Conservation (phyloP, 2,888 invertebrate genomes). For the Polyommatus iphigenia region DNA sequence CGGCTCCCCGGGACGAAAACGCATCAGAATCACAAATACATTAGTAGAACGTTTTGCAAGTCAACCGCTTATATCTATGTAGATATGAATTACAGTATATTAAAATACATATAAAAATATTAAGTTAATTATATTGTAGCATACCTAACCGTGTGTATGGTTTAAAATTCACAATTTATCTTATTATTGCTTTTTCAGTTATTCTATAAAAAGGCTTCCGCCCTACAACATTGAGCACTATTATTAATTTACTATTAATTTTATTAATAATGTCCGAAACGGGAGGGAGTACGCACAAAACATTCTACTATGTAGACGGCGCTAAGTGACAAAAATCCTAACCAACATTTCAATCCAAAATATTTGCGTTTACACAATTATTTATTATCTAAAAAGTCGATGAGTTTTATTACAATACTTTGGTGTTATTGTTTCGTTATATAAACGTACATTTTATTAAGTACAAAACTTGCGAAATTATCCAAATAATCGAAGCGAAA, state of each 20-base stretch:
- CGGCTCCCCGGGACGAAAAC: not conserved
- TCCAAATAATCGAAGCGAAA: constrained; percentile 38
- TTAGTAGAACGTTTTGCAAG: constrained; percentile 72
- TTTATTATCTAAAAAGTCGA: constrained; percentile 80
- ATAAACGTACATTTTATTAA: constrained; percentile 42
- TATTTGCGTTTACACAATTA: constrained; percentile 66
- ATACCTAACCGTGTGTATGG: constrained; percentile 61
- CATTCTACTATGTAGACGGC: constrained; percentile 62
- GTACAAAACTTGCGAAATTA: constrained; percentile 40
- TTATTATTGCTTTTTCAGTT: constrained; percentile 71
- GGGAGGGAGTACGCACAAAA: constrained; percentile 64
- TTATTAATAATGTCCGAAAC: constrained; percentile 67
- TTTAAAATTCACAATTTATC: constrained; percentile 66
- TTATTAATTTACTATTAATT: constrained; percentile 62
- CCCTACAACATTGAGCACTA: constrained; percentile 75
- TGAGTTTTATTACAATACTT: constrained; percentile 73
- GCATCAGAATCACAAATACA: constrained; percentile 41
- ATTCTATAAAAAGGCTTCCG: constrained; percentile 48
- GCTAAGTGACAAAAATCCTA: constrained; percentile 57
- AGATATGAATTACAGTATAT: constrained; percentile 78
- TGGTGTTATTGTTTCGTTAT: constrained; percentile 78
- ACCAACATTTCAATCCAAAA: constrained; percentile 71
- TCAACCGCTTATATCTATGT: constrained; percentile 71
- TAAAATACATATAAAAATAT: constrained; percentile 80
- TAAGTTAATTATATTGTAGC: constrained; percentile 63